Conservation (phyloP, 2,888 invertebrate genomes). For the Schrankia costaestrigalis region DNA sequence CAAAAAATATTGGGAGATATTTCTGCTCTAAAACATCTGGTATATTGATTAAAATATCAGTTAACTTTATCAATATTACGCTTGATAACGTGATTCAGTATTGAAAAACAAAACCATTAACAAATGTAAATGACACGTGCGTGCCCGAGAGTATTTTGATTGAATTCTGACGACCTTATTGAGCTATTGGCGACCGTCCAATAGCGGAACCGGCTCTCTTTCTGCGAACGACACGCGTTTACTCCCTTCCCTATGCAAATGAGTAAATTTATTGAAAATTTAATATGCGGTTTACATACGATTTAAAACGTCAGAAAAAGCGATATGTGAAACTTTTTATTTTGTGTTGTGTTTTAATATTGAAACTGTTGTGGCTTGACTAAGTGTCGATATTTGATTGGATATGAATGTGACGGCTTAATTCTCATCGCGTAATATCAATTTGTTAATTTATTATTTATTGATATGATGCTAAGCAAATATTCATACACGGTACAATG, state of each 20-base stretch:
- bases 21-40: no score
- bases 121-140: conserved; percentile 20
- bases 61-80: not conserved
- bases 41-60: not conserved
- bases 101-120: conserved; percentile 18
- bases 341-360: conserved; percentile 3
- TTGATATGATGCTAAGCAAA: no score
- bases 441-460: no score
- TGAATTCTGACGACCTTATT: conserved; percentile 33
- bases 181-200: conserved; percentile 29
- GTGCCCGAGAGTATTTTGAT: conserved; percentile 23
- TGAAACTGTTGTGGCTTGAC: not conserved
- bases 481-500: no score
- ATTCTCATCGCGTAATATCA: no score
- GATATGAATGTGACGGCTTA: no score
- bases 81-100: not conserved
- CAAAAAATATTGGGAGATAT: no score
- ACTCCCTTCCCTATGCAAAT: conserved; percentile 25
- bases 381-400: not conserved
- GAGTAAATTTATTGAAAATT: conserved; percentile 29
- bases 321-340: conserved; percentile 5
- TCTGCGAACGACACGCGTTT: conserved; percentile 26
- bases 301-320: conserved; percentile 13
- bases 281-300: conserved; percentile 27
- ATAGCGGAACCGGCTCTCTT: conserved; percentile 18